Evolutionary conservation across 2,888 invertebrate genomes (phyloP).

Genomic region (Orgyia antiqua): DNA sequence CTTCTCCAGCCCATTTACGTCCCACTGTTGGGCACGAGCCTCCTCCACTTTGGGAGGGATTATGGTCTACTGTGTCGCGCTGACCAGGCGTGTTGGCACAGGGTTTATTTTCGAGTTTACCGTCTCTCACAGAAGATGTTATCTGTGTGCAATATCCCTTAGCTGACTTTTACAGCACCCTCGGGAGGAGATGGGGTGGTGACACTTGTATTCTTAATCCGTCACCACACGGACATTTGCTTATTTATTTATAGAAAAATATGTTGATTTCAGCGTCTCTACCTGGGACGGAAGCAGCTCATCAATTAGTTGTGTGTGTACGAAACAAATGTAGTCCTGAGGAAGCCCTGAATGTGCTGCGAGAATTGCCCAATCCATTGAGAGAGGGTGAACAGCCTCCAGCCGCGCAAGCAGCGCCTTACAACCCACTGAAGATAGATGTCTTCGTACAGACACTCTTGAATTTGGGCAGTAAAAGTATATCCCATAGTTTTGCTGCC

Average conservation of each 20-base stretch:
- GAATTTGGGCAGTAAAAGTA: conserved; percentile 96
- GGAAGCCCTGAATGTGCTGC: conserved; percentile 91
- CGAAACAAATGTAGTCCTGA: conserved; percentile 94
- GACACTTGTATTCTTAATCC: no score
- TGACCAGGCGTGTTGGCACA: no score
- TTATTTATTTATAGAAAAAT: background rate
- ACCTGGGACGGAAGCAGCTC: conserved; percentile 90
- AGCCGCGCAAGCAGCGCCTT: conserved; percentile 83
- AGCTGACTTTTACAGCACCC: no score
- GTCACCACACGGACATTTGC: no score
- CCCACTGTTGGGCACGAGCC: no score
- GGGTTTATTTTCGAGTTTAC: no score
- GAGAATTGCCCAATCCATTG: conserved; percentile 90
- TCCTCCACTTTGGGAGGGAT: no score
- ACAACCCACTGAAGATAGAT: conserved; percentile 96
- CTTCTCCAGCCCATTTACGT: no score
- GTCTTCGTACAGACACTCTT: conserved; percentile 97
- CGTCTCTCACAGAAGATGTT: no score
- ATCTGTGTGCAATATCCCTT: no score
- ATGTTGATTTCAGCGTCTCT: conserved; percentile 78
- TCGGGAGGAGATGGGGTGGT: no score
- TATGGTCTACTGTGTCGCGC: no score
- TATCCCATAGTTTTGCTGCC: conserved; percentile 99
- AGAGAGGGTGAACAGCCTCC: conserved; percentile 82
- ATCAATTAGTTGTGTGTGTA: conserved; percentile 91